Evolutionary conservation across 2,113 vertebrate genomes (phyloP), one percentile per base, ranked within the genome.

Genomic region (Sinocyclocheilus rhinocerous): DNA sequence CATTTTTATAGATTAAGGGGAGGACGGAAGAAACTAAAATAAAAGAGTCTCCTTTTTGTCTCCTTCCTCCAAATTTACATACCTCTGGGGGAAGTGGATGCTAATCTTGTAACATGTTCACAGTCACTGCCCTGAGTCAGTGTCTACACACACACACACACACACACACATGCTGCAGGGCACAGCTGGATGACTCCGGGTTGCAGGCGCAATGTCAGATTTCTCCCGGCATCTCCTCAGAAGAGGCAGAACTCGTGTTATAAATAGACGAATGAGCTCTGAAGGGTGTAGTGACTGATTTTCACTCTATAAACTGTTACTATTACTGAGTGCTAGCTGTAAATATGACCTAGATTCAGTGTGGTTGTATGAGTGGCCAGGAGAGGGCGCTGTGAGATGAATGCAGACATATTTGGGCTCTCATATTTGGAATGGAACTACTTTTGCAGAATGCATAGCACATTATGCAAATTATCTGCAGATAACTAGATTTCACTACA

Each of bases 351-450:
- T 59, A 72, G 16, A 52, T 87, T 70, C 24, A 77, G 39, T 9
- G 18, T 57, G 12, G 26, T n/a, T 57, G 15, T 63, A 24, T 77
- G 16, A 33, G 57, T 52, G 45, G 50, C 87, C 89, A 89, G 89
- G 7, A 89, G 89, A 89, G 76, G 84, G 89, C n/a, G 81, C 81
- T 86, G 39, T 88, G 70, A 70, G 86, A 79, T 72, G 81, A 80
- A 78, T 48, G 18, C 50, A 70, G 39, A 16, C 57, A 39, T 22
- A 10, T 20, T 33, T 33, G 39, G 50, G 36, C 48, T 69, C 45
- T 45, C 42, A 76, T 45, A 20, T 82, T 81, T 50, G 15, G 2
- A 81, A 26, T 48, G 16, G 18, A 13, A 78, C 8, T 78, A 20
- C 0, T 77, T 26, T 11, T 59, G 50, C 2, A 79, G 52, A 61